Evolutionary conservation across 2,113 vertebrate genomes (phyloP).

Genomic region (Odocoileus virginianus): DNA sequence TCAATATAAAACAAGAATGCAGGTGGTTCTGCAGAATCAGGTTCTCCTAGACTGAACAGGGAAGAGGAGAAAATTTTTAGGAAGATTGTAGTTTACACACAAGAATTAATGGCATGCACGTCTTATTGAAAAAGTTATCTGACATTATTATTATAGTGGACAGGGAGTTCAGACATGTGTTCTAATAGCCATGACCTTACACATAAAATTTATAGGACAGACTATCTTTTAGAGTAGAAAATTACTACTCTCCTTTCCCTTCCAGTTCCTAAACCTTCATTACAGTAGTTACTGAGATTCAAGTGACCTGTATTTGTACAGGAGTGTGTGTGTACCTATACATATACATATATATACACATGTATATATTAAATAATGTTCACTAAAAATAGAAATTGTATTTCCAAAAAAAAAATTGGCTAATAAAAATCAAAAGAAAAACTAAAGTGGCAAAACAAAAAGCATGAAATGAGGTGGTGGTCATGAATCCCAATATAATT

Average conservation of each 20-base stretch:
- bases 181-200: neutral
- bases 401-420: neutral
- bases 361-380: neutral
- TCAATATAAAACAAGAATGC: neutral
- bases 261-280: neutral
- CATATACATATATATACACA: neutral
- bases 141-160: neutral
- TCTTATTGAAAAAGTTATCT: neutral
- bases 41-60: neutral
- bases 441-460: neutral
- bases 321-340: neutral
- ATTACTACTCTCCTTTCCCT: neutral
- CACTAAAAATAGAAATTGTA: constrained; percentile 28
- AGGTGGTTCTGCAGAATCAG: neutral
- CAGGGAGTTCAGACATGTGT: neutral
- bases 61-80: neutral
- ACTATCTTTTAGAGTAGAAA: neutral
- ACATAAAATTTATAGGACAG: neutral
- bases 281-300: neutral
- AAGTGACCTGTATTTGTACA: neutral
- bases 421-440: neutral
- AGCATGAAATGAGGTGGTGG: neutral
- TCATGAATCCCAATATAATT: neutral
- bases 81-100: neutral
- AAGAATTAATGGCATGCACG: neutral